phyloP scores from a whole-genome alignment of 1,140 invertebrate species.

The Ctenoplectra terminalis region DNA sequence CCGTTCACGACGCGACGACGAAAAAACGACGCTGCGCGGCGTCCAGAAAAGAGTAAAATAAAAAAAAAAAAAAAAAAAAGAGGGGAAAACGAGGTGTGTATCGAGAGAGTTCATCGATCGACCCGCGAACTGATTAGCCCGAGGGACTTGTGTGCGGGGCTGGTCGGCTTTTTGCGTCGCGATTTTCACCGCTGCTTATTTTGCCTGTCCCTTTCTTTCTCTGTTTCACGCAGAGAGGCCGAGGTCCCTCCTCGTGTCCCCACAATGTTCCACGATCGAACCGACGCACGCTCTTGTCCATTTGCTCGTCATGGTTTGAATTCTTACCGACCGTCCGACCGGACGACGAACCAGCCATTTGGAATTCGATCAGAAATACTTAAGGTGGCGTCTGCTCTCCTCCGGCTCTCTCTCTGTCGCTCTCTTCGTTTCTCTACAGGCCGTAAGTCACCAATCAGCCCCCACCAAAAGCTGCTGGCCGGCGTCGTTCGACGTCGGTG shows the following conservation, averaged over 20 bases:
- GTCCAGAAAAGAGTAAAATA: neutral
- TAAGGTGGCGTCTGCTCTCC: slow-evolving; percentile 77
- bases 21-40: too few species aligned
- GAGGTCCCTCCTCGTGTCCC: neutral
- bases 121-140: slow-evolving; percentile 63
- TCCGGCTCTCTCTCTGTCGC: slow-evolving; percentile 33
- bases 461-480: slow-evolving; percentile 14
- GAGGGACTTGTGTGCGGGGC: neutral
- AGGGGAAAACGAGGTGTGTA: slow-evolving; percentile 31
- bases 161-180: slow-evolving; percentile 63
- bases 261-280: slow-evolving; percentile 6
- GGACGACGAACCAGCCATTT: slow-evolving; percentile 73
- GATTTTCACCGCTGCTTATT: slow-evolving; percentile 66
- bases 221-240: slow-evolving; percentile 13
- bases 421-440: slow-evolving; percentile 40
- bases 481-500: slow-evolving; percentile 42
- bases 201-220: slow-evolving; percentile 53
- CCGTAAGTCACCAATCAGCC: slow-evolving; percentile 64
- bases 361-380: slow-evolving; percentile 82
- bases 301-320: slow-evolving; percentile 74
- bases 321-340: slow-evolving; percentile 74
- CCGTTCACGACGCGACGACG: neutral
- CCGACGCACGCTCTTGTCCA: slow-evolving; percentile 57
- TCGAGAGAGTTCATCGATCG: slow-evolving; percentile 61
- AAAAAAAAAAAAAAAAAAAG: neutral